These are phyloP conservation scores for Helicoverpa zea DNA, from an alignment of 1,140 invertebrate species.

Conservation along the genomic window DNA sequence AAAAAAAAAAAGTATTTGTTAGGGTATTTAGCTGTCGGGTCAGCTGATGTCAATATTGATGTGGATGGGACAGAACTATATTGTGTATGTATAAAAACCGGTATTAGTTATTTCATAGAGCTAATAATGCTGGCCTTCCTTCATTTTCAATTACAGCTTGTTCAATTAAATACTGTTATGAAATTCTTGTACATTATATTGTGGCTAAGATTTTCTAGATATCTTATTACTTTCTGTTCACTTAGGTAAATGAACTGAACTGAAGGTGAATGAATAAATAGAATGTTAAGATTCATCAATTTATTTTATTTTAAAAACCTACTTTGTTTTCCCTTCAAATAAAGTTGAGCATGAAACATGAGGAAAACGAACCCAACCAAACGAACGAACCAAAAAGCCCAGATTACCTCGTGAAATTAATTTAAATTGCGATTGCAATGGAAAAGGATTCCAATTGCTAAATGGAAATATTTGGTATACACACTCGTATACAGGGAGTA, in stretches of 20 bases:
- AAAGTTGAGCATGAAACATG: not conserved
- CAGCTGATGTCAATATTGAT: not conserved
- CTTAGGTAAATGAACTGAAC: too few relatives aligned
- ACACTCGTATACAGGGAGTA: too few relatives aligned
- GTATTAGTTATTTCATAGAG: too few relatives aligned
- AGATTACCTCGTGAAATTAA: constrained; percentile 1
- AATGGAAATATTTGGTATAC: not conserved
- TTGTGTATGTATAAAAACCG: too few relatives aligned
- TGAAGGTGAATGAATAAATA: too few relatives aligned
- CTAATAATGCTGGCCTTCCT: too few relatives aligned
- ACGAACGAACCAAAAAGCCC: not conserved
- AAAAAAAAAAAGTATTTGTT: not conserved
- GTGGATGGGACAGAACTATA: not conserved
- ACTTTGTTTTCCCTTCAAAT: not conserved
- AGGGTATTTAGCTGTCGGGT: not conserved
- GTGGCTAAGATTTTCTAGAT: too few relatives aligned
- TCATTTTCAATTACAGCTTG: too few relatives aligned
- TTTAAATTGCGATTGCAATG: constrained; percentile 16
- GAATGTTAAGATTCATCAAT: too few relatives aligned
- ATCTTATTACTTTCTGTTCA: too few relatives aligned
- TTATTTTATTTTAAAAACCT: not conserved
- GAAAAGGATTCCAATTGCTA: constrained; percentile 10
- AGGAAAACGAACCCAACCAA: not conserved
- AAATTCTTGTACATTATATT: too few relatives aligned
- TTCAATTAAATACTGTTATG: too few relatives aligned